Base-by-base conservation (phyloP, 2,888 invertebrate species). In the Aporophyla nigra region DNA sequence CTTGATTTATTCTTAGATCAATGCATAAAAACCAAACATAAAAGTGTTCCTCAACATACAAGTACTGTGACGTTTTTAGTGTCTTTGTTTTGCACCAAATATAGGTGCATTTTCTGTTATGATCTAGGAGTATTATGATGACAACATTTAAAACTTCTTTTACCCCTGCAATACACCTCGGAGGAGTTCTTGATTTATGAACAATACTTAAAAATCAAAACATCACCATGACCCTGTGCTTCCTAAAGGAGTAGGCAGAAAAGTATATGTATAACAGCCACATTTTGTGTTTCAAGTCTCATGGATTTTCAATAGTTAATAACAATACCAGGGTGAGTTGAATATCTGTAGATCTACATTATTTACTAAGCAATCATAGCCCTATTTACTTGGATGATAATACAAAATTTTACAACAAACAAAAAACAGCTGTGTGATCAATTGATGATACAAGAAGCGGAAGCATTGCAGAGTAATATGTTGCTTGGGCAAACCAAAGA, bases 371-470 rank as follows among this genome's bases (percentile, higher is more conserved):
- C 19, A 24, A 40, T 24, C 54, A 46, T n/a, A 54, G 7, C 49
- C 14, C 49, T 21, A 62, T 56, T 54, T 76, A 10, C 62, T 56
- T 33, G n/a, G 43, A 77, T 77, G 51, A 70, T 77, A 56, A 19
- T 51, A 56, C 62, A 77, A 70, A 43, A 46, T 33, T 24, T 40
- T 43, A 49, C 27, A 51, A 43, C 16, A 54, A 51, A 46, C 43
- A 68, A 33, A 12, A 51, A 53, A 65, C 63, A 78, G 33, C 63
- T 78, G 78, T 68, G 43, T 78, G 51, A 46, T 78, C 21, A 51
- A 76, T 27, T 53, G 21, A 24, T 76, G 46, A 59, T 46, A 51
- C 16, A 43, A 70, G 43, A 63, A 58, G 14, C 6, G 5, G 70
- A 43, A 56, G 16, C 3, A 33, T 65, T 65, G 21, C 33, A 33